Evolutionary conservation across 30 jellyfish, hydroid and myxozoan genomes (phyloP).

Genomic region (Calvadosia cruxmelitensis): DNA sequence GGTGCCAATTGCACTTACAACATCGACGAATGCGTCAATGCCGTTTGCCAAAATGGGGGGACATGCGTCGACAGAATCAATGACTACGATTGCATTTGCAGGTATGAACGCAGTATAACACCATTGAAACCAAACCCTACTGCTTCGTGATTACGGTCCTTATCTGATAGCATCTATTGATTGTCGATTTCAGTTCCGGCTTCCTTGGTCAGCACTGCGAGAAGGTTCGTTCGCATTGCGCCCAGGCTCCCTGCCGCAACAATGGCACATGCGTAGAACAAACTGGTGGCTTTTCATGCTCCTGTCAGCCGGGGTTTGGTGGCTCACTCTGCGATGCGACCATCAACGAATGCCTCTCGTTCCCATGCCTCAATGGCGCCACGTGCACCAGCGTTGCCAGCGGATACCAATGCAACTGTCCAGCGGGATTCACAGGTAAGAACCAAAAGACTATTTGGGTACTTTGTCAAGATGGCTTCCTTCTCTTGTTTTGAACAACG

Average conservation of each 20-base stretch:
- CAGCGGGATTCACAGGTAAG: slow-evolving; percentile 32
- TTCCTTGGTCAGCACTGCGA: slow-evolving; percentile 53
- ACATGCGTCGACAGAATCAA: slow-evolving; percentile 48
- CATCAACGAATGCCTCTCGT: slow-evolving; percentile 42
- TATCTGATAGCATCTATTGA: too few species aligned
- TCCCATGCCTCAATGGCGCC: slow-evolving; percentile 65
- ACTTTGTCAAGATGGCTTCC: too few species aligned
- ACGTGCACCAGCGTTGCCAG: slow-evolving; percentile 37
- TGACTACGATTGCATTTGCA: slow-evolving; percentile 59
- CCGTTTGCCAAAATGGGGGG: slow-evolving; percentile 79
- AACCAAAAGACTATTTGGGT: too few species aligned
- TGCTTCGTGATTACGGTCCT: too few species aligned
- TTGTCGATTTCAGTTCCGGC: slow-evolving; percentile 63
- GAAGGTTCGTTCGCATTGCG: slow-evolving; percentile 33
- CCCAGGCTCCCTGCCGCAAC: slow-evolving; percentile 36
- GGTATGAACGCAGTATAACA: slow-evolving; percentile 57
- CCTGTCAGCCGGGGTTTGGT: slow-evolving; percentile 41
- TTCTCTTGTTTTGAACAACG: too few species aligned
- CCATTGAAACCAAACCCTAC: too few species aligned
- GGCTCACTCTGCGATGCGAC: slow-evolving; percentile 37
- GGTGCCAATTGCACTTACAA: slow-evolving; percentile 76
- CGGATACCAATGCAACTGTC: slow-evolving; percentile 34
- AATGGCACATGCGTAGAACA: slow-evolving; percentile 64
- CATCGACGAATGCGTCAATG: slow-evolving; percentile 64
- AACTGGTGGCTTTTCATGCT: slow-evolving; percentile 31